A percentile compares a stretch with the other conserved stretches of the same genome.
phyloP scores from a whole-genome alignment of 53 echinoderm and acorn worm genomes.

The Antedon mediterranea region DNA sequence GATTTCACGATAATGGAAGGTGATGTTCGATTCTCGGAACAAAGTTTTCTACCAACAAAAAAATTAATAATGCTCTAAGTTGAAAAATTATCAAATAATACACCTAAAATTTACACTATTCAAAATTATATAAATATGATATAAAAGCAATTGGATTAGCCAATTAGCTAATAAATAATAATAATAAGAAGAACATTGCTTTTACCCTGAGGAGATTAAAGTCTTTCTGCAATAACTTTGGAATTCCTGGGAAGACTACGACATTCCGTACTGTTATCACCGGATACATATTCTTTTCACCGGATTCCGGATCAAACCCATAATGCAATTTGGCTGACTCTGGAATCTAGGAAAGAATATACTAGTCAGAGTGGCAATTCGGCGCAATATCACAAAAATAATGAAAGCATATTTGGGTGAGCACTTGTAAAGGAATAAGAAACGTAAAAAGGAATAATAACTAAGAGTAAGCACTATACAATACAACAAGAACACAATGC shows the following conservation, averaged over 20 bases:
- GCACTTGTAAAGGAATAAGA: no score
- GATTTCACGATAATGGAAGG: slow-evolving; percentile 61
- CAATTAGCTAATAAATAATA: no score
- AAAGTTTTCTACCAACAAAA: slow-evolving; percentile 29
- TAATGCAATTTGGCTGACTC: slow-evolving; percentile 45
- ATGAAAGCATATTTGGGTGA: no score
- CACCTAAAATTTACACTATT: no score
- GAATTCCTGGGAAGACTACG: slow-evolving; percentile 83
- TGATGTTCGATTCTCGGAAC: slow-evolving; percentile 36
- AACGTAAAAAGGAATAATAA: no score
- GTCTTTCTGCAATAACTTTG: slow-evolving; percentile 51
- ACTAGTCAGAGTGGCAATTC: not conserved
- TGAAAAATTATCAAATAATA: not conserved
- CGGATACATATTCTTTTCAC: slow-evolving; percentile 49
- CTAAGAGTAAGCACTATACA: no score
- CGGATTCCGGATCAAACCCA: slow-evolving; percentile 49
- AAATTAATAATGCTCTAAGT: not conserved
- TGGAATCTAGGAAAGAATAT: slow-evolving; percentile 33
- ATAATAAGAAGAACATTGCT: no score
- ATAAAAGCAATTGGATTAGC: no score
- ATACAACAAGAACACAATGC: no score
- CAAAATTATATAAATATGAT: no score
- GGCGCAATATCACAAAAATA: no score
- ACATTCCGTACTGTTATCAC: slow-evolving; percentile 70
- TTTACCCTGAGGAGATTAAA: slow-evolving; percentile 70